phyloP scores from a whole-genome alignment of 2,113 vertebrate genomes.

The Acrocephalus kingi region DNA sequence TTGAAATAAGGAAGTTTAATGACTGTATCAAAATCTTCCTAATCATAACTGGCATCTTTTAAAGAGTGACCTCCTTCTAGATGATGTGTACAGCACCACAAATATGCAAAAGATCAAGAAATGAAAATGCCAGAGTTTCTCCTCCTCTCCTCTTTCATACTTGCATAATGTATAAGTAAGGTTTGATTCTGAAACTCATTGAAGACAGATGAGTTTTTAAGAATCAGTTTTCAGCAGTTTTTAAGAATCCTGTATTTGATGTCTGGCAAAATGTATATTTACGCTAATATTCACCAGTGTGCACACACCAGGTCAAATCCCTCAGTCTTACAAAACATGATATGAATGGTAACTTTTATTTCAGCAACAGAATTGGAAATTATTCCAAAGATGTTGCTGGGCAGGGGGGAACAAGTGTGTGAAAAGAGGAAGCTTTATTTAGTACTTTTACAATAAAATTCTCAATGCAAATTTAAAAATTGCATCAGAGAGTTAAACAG shows the following conservation, averaged over 20 bases:
- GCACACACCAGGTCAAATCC: background rate
- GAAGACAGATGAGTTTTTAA: background rate
- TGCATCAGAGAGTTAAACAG: background rate
- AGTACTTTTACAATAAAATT: background rate
- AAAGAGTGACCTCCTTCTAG: background rate
- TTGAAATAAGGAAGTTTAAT: background rate
- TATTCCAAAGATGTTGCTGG: background rate
- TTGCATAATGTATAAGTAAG: background rate
- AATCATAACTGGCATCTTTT: background rate
- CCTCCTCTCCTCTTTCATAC: background rate
- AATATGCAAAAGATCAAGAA: background rate
- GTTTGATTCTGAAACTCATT: background rate
- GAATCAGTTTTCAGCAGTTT: background rate
- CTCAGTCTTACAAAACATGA: background rate
- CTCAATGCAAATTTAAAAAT: background rate
- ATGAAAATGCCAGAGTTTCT: background rate
- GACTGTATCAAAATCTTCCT: background rate
- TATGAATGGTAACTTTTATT: background rate
- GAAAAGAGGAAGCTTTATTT: background rate
- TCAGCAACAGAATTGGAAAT: background rate
- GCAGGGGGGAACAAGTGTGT: background rate
- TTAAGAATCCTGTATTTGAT: background rate
- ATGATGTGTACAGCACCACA: background rate
- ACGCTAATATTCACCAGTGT: background rate
- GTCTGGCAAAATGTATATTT: background rate